Evolutionary conservation across 1,140 invertebrate species (phyloP).

Genomic region (Pararge aegeria): DNA sequence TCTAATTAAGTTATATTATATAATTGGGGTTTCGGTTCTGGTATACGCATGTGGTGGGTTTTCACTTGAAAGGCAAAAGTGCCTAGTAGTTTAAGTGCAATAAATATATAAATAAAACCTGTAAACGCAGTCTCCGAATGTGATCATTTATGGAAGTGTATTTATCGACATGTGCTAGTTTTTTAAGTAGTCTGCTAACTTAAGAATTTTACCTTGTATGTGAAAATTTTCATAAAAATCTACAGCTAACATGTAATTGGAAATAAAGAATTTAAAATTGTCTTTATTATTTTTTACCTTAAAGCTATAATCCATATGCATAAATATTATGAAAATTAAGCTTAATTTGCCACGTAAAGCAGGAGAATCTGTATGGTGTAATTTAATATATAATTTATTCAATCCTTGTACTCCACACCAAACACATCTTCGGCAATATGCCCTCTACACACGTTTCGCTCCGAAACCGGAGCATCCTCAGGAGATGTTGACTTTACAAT

Average conservation of each 20-base stretch:
- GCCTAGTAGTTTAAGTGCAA: slow-evolving; percentile 63
- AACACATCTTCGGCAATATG: no score
- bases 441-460: no score
- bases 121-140: slow-evolving; percentile 60
- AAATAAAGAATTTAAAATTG: slow-evolving; percentile 53
- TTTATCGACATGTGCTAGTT: slow-evolving; percentile 50
- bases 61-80: slow-evolving; percentile 54
- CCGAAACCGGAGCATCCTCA: no score
- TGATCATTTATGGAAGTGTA: slow-evolving; percentile 69
- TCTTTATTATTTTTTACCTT: not conserved
- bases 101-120: slow-evolving; percentile 23
- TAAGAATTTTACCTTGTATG: slow-evolving; percentile 57
- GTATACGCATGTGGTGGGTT: slow-evolving; percentile 75
- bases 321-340: no score
- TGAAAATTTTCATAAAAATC: slow-evolving; percentile 60
- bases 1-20: slow-evolving; percentile 22
- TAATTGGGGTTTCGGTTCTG: slow-evolving; percentile 58
- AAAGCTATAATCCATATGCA: no score
- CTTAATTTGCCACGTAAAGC: no score
- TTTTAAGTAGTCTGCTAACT: slow-evolving; percentile 34
- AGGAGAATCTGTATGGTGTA: no score
- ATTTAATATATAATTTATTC: no score
- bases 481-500: no score
- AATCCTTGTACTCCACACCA: no score
- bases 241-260: slow-evolving; percentile 59